phyloP scores from a whole-genome alignment of 1,140 invertebrate species.

The Paracyclopina nana region DNA sequence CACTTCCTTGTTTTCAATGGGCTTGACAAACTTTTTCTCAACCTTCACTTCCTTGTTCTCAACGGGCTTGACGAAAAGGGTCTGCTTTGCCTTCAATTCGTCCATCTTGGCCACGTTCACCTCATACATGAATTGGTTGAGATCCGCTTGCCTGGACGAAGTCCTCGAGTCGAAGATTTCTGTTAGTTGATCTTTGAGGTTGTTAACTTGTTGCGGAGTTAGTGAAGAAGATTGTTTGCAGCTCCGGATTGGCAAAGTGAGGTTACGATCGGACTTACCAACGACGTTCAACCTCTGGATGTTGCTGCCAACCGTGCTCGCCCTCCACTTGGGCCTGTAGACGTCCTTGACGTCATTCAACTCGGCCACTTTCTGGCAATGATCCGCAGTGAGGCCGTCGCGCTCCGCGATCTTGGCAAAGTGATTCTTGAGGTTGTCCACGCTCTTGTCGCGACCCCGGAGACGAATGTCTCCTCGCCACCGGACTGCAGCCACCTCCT shows the following conservation, averaged over 20 bases:
- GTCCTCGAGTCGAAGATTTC: conserved; percentile 1
- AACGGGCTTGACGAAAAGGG: conserved; percentile 4
- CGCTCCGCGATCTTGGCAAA: conserved; percentile 3
- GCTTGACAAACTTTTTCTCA: neutral
- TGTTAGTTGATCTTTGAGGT: conserved; percentile 6
- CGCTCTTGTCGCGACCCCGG: neutral
- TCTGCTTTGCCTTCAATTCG: neutral
- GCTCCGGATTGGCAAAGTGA: neutral
- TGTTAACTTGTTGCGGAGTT: neutral
- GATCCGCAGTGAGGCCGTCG: neutral
- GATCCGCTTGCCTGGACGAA: neutral
- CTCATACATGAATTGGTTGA: neutral
- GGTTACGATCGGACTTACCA: neutral
- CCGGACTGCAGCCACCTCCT: conserved; percentile 1
- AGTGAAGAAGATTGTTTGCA: conserved; percentile 1
- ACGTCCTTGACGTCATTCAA: neutral
- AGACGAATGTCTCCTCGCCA: conserved; percentile 11
- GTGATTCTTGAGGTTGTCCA: conserved; percentile 2
- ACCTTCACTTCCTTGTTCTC: neutral
- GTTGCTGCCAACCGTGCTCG: neutral
- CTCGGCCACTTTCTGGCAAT: neutral
- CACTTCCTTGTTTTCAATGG: neutral
- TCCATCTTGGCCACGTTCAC: neutral
- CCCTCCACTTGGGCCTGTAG: neutral
- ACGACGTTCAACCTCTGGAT: neutral